Percentiles rank a stretch among this genome's conserved stretches.
phyloP scores from a whole-genome alignment of 1,140 invertebrate genomes.

The Orius laevigatus region DNA sequence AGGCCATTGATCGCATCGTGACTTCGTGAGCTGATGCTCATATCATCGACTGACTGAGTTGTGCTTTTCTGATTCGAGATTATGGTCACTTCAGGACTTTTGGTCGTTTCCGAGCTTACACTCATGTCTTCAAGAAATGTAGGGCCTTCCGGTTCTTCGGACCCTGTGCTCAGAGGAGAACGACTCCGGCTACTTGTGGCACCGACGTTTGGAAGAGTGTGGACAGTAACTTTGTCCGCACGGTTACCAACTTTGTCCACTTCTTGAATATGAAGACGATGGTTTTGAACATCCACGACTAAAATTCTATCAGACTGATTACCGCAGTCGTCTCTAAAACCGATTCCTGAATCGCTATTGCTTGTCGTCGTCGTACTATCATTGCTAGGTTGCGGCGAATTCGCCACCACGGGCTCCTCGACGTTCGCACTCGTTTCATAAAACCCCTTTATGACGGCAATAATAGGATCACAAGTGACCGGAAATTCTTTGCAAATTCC shows the following conservation, averaged over 20 bases:
- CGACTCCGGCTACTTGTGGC: slow-evolving; percentile 19
- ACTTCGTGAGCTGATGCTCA: slow-evolving; percentile 22
- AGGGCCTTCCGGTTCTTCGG: slow-evolving; percentile 20
- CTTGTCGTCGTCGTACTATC: slow-evolving; percentile 67
- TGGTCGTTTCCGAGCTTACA: slow-evolving; percentile 20
- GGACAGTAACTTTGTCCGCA: slow-evolving; percentile 30
- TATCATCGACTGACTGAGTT: slow-evolving; percentile 20
- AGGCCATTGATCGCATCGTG: too few relatives aligned
- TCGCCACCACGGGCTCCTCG: slow-evolving; percentile 31
- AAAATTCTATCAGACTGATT: slow-evolving; percentile 66
- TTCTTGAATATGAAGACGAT: slow-evolving; percentile 27
- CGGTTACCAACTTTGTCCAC: slow-evolving; percentile 16
- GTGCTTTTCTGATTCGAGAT: slow-evolving; percentile 9
- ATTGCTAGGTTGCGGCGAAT: slow-evolving; percentile 67
- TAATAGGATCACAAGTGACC: slow-evolving; percentile 68
- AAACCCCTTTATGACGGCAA: slow-evolving; percentile 42
- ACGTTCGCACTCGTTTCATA: slow-evolving; percentile 29
- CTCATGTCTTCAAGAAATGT: slow-evolving; percentile 22
- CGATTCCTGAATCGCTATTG: slow-evolving; percentile 89
- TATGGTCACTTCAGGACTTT: slow-evolving; percentile 21
- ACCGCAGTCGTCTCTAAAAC: slow-evolving; percentile 71
- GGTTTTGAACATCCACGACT: slow-evolving; percentile 55
- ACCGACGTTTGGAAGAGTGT: slow-evolving; percentile 32
- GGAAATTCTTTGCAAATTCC: slow-evolving; percentile 77
- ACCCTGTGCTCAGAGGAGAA: slow-evolving; percentile 22